Conservation (phyloP, 1,140 invertebrate species). For the Solen grandis region DNA sequence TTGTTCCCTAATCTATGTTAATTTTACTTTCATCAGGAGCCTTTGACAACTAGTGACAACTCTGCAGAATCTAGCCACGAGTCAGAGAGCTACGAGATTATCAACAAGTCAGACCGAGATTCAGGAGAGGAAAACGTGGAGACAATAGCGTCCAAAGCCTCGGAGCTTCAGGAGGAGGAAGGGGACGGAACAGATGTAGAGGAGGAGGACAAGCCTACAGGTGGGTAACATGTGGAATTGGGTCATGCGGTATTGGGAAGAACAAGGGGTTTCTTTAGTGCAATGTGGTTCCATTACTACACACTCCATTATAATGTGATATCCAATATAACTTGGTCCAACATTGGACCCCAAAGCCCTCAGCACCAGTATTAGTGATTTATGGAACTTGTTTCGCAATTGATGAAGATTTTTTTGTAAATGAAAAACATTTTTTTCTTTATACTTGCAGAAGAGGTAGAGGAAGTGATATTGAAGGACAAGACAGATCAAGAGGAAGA, state of each 20-base stretch:
- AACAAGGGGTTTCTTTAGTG: too few species aligned
- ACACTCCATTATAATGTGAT: too few species aligned
- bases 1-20: too few species aligned
- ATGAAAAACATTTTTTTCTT: conserved; percentile 34
- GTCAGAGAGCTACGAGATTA: conserved; percentile 54
- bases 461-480: conserved; percentile 58
- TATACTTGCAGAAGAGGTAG: conserved; percentile 24
- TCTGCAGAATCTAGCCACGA: conserved; percentile 41
- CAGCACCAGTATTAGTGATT: background rate
- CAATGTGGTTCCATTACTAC: too few species aligned
- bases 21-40: too few species aligned
- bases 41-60: conserved; percentile 5
- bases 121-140: conserved; percentile 41
- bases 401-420: background rate
- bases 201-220: background rate
- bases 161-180: background rate
- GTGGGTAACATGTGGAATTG: background rate
- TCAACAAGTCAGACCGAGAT: conserved; percentile 48
- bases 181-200: background rate
- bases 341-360: background rate
- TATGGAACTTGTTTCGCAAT: background rate
- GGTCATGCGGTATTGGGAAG: too few species aligned
- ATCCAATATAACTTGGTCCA: background rate
- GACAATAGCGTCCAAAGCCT: conserved; percentile 1
- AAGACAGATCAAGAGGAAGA: conserved; percentile 63